Conservation (phyloP, 1,140 invertebrate species). For the Aphelinus certus region DNA sequence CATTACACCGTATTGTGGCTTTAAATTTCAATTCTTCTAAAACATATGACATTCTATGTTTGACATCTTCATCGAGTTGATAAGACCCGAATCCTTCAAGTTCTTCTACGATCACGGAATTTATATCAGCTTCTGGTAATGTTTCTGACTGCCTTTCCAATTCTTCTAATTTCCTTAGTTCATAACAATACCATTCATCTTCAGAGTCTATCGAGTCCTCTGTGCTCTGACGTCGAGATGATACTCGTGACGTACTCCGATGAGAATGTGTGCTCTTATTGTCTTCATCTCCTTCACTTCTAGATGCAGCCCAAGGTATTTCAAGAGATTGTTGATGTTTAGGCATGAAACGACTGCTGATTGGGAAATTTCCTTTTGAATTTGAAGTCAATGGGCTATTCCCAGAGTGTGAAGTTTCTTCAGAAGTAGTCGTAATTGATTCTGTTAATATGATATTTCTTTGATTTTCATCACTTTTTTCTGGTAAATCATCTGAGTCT, state of each 20-base stretch:
- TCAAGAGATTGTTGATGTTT: conserved; percentile 82
- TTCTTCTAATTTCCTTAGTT: conserved; percentile 85
- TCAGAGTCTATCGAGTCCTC: conserved; percentile 93
- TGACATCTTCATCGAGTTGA: conserved; percentile 76
- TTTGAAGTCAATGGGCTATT: conserved; percentile 74
- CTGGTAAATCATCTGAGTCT: conserved; percentile 55
- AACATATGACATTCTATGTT: conserved; percentile 81
- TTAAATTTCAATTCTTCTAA: conserved; percentile 77
- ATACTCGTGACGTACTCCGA: conserved; percentile 85
- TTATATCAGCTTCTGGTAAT: conserved; percentile 70
- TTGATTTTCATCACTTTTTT: conserved; percentile 57
- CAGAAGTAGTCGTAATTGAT: conserved; percentile 59
- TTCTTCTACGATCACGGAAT: conserved; percentile 69
- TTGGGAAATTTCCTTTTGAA: conserved; percentile 63
- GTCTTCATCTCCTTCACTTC: conserved; percentile 81
- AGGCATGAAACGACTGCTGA: conserved; percentile 69
- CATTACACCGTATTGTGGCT: conserved; percentile 56
- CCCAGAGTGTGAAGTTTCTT: conserved; percentile 67
- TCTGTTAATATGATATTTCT: conserved; percentile 58
- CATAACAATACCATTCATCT: conserved; percentile 93
- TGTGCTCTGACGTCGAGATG: conserved; percentile 87
- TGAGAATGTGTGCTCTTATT: conserved; percentile 86
- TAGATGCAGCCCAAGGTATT: conserved; percentile 73
- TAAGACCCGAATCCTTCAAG: conserved; percentile 67
- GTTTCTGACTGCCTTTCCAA: conserved; percentile 79